These are phyloP conservation scores for Magallana nippona DNA, from an alignment of 2,888 invertebrate genomes.

Conservation along the genomic window DNA sequence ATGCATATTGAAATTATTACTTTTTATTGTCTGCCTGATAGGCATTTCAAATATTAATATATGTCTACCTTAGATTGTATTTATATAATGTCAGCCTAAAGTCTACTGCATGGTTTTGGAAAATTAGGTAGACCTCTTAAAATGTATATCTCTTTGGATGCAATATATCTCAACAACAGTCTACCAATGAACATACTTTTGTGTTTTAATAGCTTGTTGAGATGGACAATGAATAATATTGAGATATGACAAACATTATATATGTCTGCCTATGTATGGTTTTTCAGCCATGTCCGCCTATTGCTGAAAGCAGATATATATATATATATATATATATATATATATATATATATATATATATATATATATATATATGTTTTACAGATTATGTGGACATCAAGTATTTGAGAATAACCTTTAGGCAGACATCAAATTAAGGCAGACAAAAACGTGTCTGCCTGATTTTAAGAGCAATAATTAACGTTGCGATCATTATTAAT, in stretches of 20 bases:
- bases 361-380: too few species aligned
- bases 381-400: too few species aligned
- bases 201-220: background rate
- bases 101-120: background rate
- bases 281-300: too few species aligned
- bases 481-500: too few species aligned
- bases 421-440: too few species aligned
- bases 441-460: too few species aligned
- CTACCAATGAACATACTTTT: background rate
- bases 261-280: background rate
- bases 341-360: too few species aligned
- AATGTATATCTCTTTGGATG: slow-evolving; percentile 5
- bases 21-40: background rate
- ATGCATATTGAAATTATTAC: too few species aligned
- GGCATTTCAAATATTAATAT: background rate
- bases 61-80: background rate
- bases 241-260: slow-evolving; percentile 1
- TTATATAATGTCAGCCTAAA: background rate
- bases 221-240: slow-evolving; percentile 24
- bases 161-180: slow-evolving; percentile 30
- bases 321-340: too few species aligned
- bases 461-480: too few species aligned
- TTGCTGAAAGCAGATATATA: too few species aligned
- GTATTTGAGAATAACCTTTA: too few species aligned
- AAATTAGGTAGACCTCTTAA: slow-evolving; percentile 11